Conservation (phyloP, 2,888 invertebrate genomes). For the Gonocerus acuteangulatus region DNA sequence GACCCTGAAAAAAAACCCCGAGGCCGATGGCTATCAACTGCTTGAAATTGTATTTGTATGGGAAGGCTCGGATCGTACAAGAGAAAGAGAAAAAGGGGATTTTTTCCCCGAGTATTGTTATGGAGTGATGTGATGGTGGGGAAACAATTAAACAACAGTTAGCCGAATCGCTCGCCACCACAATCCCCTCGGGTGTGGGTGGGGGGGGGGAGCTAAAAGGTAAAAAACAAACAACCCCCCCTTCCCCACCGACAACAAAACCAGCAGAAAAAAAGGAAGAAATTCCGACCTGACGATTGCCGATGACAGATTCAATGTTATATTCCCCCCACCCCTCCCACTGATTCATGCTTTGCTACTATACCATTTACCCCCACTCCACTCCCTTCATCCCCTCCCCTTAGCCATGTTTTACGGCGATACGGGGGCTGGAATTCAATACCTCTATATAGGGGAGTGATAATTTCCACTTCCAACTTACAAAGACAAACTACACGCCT, state of each 20-base stretch:
- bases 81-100: not conserved
- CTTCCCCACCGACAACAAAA: too few species aligned
- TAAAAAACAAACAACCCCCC: conserved; percentile 4
- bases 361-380: too few species aligned
- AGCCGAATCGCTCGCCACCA: not conserved
- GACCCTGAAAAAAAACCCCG: too few species aligned
- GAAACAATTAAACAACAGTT: conserved; percentile 14
- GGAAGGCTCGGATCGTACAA: not conserved
- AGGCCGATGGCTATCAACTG: too few species aligned
- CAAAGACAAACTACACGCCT: too few species aligned
- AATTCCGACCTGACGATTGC: not conserved
- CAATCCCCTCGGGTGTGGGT: not conserved
- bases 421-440: too few species aligned
- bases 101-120: not conserved
- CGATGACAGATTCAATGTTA: conserved; percentile 19
- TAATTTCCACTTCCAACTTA: too few species aligned
- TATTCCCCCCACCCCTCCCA: not conserved
- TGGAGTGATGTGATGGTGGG: not conserved
- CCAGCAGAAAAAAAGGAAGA: not conserved
- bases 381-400: too few species aligned
- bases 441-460: too few species aligned
- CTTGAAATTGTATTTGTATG: too few species aligned
- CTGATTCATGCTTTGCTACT: too few species aligned
- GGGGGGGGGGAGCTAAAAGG: not conserved
- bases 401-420: too few species aligned